Evolutionary conservation across 2,113 vertebrate genomes (phyloP).

Genomic region (Aptenodytes forsteri): DNA sequence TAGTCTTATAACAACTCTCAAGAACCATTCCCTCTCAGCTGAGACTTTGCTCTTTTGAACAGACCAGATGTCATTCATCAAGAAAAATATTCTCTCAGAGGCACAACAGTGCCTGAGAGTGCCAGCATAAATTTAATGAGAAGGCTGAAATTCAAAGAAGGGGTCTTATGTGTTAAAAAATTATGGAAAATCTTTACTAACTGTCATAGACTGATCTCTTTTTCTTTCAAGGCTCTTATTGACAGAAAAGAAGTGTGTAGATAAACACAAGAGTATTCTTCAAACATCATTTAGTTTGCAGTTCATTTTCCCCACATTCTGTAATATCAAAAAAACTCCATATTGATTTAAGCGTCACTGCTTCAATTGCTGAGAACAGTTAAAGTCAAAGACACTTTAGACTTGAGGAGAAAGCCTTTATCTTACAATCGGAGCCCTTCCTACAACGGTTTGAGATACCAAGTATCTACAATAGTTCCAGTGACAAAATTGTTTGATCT

Average conservation of each 20-base stretch:
- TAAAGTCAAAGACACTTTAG: neutral
- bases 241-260: neutral
- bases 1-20: neutral
- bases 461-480: neutral
- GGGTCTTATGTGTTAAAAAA: neutral
- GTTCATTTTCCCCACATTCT: neutral
- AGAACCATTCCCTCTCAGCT: neutral
- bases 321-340: neutral
- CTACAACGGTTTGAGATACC: neutral
- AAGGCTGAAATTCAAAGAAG: neutral
- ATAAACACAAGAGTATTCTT: conserved; percentile 15
- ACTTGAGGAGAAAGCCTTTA: neutral
- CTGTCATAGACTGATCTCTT: neutral
- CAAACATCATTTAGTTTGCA: conserved; percentile 1
- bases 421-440: neutral
- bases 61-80: neutral
- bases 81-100: neutral
- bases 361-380: neutral
- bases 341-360: neutral
- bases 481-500: neutral
- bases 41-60: neutral
- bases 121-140: neutral
- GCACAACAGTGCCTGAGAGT: neutral
- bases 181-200: conserved; percentile 25
- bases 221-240: neutral